Percentiles rank a stretch among this genome's conserved stretches.
phyloP scores from a whole-genome alignment of 1,140 invertebrate species.

The Bombus polaris region DNA sequence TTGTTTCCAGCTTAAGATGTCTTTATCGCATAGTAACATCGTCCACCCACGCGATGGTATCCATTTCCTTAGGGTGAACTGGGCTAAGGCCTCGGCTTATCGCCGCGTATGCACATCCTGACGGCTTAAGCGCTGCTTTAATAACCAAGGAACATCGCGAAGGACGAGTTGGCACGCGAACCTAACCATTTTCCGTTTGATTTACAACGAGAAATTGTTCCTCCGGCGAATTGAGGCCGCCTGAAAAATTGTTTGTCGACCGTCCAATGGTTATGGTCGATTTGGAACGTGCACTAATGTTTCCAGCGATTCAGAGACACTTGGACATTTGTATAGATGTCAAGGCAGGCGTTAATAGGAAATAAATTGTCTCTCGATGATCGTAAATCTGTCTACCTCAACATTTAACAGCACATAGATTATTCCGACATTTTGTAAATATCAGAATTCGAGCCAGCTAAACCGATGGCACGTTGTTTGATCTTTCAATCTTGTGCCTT shows the following conservation, averaged over 20 bases:
- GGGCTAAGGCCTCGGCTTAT: slow-evolving; percentile 46
- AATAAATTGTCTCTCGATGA: background rate
- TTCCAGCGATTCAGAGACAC: background rate
- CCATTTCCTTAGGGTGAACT: slow-evolving; percentile 35
- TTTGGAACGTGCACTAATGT: background rate
- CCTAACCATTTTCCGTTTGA: slow-evolving; percentile 27
- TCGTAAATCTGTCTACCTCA: background rate
- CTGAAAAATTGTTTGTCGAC: slow-evolving; percentile 38
- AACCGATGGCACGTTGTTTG: background rate
- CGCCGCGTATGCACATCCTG: slow-evolving; percentile 1
- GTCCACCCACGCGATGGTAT: slow-evolving; percentile 36
- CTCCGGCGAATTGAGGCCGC: slow-evolving; percentile 10
- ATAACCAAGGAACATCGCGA: slow-evolving; percentile 49
- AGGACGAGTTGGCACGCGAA: slow-evolving; percentile 60
- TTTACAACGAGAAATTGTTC: slow-evolving; percentile 34
- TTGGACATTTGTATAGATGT: background rate
- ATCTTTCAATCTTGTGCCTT: no score
- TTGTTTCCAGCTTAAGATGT: background rate
- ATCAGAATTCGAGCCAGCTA: background rate
- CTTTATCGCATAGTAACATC: slow-evolving; percentile 28
- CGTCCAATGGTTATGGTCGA: slow-evolving; percentile 11
- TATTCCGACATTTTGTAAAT: background rate
- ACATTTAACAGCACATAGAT: background rate
- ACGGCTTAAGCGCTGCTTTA: slow-evolving; percentile 47
- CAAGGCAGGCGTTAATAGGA: background rate